Base-by-base conservation (phyloP, 2,113 vertebrate species). In the Lutjanus erythropterus region DNA sequence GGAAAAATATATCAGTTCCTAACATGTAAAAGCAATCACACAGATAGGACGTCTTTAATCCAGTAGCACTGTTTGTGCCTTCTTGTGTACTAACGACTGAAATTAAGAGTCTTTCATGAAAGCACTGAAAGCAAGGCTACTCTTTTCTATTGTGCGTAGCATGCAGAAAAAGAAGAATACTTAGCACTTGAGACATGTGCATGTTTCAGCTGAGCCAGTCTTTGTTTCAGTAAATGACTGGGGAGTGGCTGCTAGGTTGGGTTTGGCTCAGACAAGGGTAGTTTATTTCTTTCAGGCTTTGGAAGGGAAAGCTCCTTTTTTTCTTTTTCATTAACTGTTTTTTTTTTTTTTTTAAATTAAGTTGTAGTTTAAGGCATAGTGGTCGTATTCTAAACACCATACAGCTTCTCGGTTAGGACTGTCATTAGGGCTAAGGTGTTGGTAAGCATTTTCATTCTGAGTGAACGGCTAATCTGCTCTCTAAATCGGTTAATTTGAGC, bases 81-180 rank as follows among this genome's bases (percentile, higher is more conserved):
- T 68, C 25, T 78, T 56, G 46, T 60, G 62, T 9, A 21, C 27
- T 66, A 49, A 25, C 71, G 52, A 47, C 75, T 89, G 78, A 87
- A 90, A 89, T 82, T 15, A n/a, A 37, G 75, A 85, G 72, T 73
- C 58, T 86, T 91, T 88, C 86, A 71, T 78, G 84, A 89, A 83
- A 61, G 49, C 82, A 19, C 62, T 25, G 31, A 64, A 39, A 72
- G 46, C 2, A 14, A 70, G 31, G 60, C 59, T 31, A 61, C 78
- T 85, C 77, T 68, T 74, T 58, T 81, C 83, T 84, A 62, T 78
- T 84, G 83, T 85, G 72, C 49, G n/a, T 39, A 44, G 75, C 75
- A 79, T 58, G 69, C 62, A 87, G 64, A 59, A 75, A 39, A 73
- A 80, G 35, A 86, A 64, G 79, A 91, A 86, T 44, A 75, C 75